Evolutionary conservation across 64 coral and sea anemone genomes (phyloP), one percentile per base, ranked within the genome.

Genomic region (Montipora efflorescens): DNA sequence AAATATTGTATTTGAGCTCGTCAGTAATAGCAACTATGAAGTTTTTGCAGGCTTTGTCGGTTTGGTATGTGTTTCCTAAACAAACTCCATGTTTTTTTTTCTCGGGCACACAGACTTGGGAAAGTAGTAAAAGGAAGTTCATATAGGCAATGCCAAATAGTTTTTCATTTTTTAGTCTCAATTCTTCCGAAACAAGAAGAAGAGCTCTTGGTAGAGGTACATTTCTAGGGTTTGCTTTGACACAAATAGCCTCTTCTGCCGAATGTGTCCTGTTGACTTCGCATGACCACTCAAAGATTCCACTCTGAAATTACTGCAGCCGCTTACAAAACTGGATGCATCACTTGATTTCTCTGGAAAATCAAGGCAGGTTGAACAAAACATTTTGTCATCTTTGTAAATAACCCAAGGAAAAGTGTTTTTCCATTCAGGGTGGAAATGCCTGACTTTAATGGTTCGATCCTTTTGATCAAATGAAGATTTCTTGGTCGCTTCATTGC

Each of bases 111-210:
- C 66, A 90, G 89, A 74, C 58, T 21, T 18, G 66, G 66, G 59
- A 73, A 91, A 50, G 15, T 53, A 81, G 79, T 91, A 4, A 82
- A 91, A 14, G 78, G 78, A 1, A 57, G n/a, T 25, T 82, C 5
- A 81, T 5, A 52, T 81, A 91, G 67, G 61, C 88, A 90, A 90
- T 80, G 44, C 80, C 77, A 90, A 90, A 68, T 49, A 90, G 55
- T 36, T 22, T 90, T 90, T 90, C 48, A 48, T 80, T 45, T 90
- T 90, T 90, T 59, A 50, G 45, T 90, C 51, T 59, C 49, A 90
- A 21, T 58, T 79, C 55, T 12, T 79, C 50, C 19, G 53, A 20
- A n/a, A 66, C 47, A 15, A 90, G 61, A 59, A 47, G 59, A 49
- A 80, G 16, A 70, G 59, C 76, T 90, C 88, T 90, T 90, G 88